Evolutionary conservation across 2,113 vertebrate species (phyloP).

Genomic region (Onychorhynchus coronatus): DNA sequence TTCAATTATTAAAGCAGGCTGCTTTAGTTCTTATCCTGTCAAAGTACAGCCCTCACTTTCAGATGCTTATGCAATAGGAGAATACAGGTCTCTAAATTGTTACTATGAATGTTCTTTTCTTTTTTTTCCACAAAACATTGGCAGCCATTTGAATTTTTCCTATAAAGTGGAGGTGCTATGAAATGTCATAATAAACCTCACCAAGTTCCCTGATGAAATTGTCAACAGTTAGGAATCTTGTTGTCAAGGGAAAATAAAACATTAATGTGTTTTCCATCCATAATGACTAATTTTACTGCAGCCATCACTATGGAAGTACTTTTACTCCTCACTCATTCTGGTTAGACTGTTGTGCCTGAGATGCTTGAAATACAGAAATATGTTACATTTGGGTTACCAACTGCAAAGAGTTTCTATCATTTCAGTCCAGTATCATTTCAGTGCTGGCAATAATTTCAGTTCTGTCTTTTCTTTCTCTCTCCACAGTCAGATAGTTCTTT

Average conservation of each 20-base stretch:
- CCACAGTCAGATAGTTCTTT: not conserved
- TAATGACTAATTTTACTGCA: not conserved
- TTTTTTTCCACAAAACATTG: not conserved
- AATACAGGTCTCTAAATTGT: not conserved
- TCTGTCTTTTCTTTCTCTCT: not conserved
- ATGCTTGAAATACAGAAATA: not conserved
- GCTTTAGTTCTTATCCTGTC: not conserved
- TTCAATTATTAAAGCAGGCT: not conserved
- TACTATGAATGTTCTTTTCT: not conserved
- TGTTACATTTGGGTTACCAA: not conserved
- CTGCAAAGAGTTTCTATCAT: not conserved
- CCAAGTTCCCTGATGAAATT: not conserved
- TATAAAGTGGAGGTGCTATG: not conserved
- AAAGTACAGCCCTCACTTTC: not conserved
- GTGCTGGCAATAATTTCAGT: not conserved
- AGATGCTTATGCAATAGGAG: not conserved
- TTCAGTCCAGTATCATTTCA: not conserved
- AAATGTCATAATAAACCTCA: not conserved
- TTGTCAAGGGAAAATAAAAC: not conserved
- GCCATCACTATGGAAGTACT: not conserved
- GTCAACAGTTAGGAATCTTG: not conserved
- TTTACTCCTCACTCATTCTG: not conserved
- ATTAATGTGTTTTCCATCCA: not conserved
- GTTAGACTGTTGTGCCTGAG: not conserved
- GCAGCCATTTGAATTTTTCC: not conserved